These are phyloP conservation scores for Tetheella fluctuosa DNA, from an alignment of 2,888 invertebrate species.

Conservation along the genomic window DNA sequence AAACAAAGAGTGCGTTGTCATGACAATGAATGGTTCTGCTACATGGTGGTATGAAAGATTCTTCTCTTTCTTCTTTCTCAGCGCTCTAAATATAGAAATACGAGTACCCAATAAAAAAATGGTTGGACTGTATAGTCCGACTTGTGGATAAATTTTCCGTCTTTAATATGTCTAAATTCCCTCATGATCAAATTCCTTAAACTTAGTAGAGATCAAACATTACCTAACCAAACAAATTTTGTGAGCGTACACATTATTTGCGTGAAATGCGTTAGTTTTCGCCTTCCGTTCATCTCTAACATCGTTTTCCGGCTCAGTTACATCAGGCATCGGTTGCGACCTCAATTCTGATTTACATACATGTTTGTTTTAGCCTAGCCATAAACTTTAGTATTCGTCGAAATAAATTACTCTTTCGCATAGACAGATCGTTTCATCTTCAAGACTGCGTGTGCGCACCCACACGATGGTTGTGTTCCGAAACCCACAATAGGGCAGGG, in stretches of 20 bases:
- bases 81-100: too few relatives aligned
- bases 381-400: not conserved
- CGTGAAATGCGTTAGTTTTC: slow-evolving; percentile 62
- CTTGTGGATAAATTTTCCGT: too few relatives aligned
- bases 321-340: slow-evolving; percentile 45
- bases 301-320: slow-evolving; percentile 51
- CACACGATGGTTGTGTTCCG: not conserved
- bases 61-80: too few relatives aligned
- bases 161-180: too few relatives aligned
- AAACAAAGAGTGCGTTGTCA: too few relatives aligned
- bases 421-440: not conserved
- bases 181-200: too few relatives aligned
- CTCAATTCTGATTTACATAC: slow-evolving; percentile 34
- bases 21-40: too few relatives aligned
- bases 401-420: not conserved
- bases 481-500: not conserved
- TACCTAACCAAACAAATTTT: not conserved
- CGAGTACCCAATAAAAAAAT: too few relatives aligned
- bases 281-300: slow-evolving; percentile 71
- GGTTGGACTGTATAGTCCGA: too few relatives aligned
- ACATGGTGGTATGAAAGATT: too few relatives aligned
- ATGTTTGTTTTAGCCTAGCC: too few relatives aligned
- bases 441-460: not conserved
- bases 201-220: too few relatives aligned
- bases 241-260: slow-evolving; percentile 33